Evolutionary conservation across 2,888 invertebrate species (phyloP), one percentile per base, ranked within the genome.

Genomic region (Griposia aprilina): DNA sequence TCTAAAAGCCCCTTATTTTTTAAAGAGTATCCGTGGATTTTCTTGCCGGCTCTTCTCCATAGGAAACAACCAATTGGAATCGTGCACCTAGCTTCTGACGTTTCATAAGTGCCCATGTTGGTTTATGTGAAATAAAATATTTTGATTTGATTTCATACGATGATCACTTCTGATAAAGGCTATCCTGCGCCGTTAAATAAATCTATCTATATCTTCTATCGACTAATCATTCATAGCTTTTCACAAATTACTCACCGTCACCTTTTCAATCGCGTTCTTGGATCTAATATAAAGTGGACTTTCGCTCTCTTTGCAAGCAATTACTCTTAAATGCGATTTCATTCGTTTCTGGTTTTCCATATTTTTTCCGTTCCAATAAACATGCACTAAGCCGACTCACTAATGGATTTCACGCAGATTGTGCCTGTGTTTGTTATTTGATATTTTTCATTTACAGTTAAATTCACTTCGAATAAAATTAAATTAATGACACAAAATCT

Each of bases 271-370:
- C 20, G 48, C 70, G 41, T 55, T 52, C 60, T 68, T 36, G 10
- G 26, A 26, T 52, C 52, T 36, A 76, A 67, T 68, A 30, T 59
- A 72, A 78, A 63, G 65, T 75, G 82, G 82, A 66, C 62, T 78
- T 59, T n/a, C 10, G 1, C 23, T 59, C 11, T 57, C 60, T 26
- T 50, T 41, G 41, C 68, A 20, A 74, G 23, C 50, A 81, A 74
- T 74, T 77, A 77, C 74, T 81, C 15, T 67, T 80, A 66, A 80
- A 80, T 59, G 36, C 41, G 57, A 20, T 20, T 17, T 20, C 20
- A 4, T 26, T 50, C 50, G 48, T 20, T 45, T 45, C 23, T 72
- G 23, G 20, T 60, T 57, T 71, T 17, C 45, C 26, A 68, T 63
- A 8, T 52, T 76, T 48, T 17, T 60, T 65, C 60, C 71, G 23